Evolutionary conservation across 1,140 invertebrate species (phyloP).

Genomic region (Daktulosphaira vitifoliae): DNA sequence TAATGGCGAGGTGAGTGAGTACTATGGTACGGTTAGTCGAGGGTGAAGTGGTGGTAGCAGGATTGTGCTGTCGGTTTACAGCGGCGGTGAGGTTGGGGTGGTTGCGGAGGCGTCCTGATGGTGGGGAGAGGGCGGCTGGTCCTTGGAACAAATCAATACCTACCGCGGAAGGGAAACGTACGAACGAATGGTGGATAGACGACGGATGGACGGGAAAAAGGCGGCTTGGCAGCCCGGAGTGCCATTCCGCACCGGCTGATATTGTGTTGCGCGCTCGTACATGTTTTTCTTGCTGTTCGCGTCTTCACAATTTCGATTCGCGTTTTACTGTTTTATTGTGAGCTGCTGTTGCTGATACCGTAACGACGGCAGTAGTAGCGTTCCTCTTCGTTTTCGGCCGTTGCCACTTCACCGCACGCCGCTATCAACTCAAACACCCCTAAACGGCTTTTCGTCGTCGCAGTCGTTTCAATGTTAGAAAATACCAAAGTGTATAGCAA

Average conservation of each 20-base stretch:
- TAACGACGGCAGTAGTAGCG: not conserved
- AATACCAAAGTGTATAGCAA: no score
- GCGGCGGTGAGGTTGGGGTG: not conserved
- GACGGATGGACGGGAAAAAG: constrained; percentile 22
- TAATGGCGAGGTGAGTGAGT: not conserved
- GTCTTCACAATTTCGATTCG: constrained; percentile 24
- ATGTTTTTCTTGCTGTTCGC: constrained; percentile 18
- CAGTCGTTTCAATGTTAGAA: no score
- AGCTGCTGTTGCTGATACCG: not conserved
- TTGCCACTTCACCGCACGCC: not conserved
- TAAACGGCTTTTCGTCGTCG: no score
- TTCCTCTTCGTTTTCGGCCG: constrained; percentile 10
- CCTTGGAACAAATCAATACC: constrained; percentile 27
- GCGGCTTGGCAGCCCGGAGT: constrained; percentile 15
- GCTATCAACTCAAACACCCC: not conserved
- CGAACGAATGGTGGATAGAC: not conserved
- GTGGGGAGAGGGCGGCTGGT: constrained; percentile 29
- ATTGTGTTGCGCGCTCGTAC: constrained; percentile 26
- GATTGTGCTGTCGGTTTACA: no score
- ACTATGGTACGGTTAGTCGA: no score
- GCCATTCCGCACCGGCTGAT: constrained; percentile 14
- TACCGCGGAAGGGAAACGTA: constrained; percentile 28
- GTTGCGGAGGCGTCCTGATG: not conserved
- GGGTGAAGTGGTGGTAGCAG: no score
- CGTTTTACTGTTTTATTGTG: constrained; percentile 20